phyloP scores from a whole-genome alignment of 2,113 vertebrate species.

The Xiphophorus hellerii region DNA sequence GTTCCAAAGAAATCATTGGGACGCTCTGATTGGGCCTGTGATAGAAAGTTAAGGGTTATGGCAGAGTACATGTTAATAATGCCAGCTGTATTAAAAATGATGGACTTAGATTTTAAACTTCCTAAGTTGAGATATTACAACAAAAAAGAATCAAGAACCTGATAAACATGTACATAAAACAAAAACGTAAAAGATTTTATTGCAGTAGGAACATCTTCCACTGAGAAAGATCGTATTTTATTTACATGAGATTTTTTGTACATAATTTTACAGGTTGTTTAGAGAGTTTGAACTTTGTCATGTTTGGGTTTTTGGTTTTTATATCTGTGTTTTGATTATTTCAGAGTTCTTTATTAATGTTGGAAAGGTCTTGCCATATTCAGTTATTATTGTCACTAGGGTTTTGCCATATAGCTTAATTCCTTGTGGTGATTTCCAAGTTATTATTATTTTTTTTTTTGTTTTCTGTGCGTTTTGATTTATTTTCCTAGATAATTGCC shows the following conservation, averaged over 20 bases:
- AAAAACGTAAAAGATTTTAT: not conserved
- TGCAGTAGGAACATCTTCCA: no score
- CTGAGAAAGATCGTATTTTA: not conserved
- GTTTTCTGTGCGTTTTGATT: not conserved
- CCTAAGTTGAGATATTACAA: not conserved
- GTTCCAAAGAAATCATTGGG: slow-evolving; percentile 65
- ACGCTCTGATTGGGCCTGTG: slow-evolving; percentile 63
- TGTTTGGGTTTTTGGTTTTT: no score
- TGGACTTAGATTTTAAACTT: slow-evolving; percentile 1
- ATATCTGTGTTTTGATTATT: no score
- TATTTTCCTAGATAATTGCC: not conserved
- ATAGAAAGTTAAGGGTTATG: slow-evolving; percentile 55
- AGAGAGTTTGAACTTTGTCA: not conserved
- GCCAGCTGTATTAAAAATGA: slow-evolving; percentile 34
- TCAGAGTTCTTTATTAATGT: not conserved
- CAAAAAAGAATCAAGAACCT: not conserved
- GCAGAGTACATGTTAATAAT: slow-evolving; percentile 44
- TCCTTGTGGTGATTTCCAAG: not conserved
- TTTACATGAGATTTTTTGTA: not conserved
- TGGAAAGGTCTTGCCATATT: not conserved
- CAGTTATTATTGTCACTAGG: not conserved
- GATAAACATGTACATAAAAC: not conserved
- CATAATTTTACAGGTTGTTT: no score
- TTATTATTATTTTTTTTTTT: no score
- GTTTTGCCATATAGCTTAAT: not conserved